Evolutionary conservation across 2,113 vertebrate species (phyloP), one percentile per base, ranked within the genome.

Genomic region (Eulemur macaco): DNA sequence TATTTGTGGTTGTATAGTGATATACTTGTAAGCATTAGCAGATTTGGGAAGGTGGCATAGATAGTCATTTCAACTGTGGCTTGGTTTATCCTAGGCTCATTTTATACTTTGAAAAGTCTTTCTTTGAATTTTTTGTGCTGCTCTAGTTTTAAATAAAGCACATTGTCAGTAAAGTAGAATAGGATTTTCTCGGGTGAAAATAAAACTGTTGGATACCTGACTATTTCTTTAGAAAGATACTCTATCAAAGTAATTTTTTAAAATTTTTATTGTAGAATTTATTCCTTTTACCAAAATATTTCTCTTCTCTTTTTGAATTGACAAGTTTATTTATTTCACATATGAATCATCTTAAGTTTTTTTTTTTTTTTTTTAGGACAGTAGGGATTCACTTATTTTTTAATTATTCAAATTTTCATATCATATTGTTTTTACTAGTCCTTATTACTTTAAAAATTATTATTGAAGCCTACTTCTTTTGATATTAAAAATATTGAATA

Each of bases 301-400:
- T 82, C 45, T 71, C 45, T 63, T 82, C 45, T 83, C 31, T 78
- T 77, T 83, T 64, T 87, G 42, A 86, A 92, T 64, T 58, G 27
- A 85, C n/a, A 90, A 85, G 39, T 37, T 94, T 96, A 54, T 90
- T 88, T 94, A 90, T 94, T 96, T 84, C 13, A 58, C 18, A 68
- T 45, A 27, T 17, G 42, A 76, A 69, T 52, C 21, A 42, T 81
- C 29, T 94, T 85, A 90, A 78, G 20, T 6, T 63, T 27, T 60
- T 60, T 74, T 74, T 39, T 39, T 39, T 39, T 37, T 39, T 37
- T 74, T 93, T 89, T 78, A 83, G 13, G 31, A 54, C 45, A 81
- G 0, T 10, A 45, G 27, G 56, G 34, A 74, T 69, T 93, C 31
- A 86, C 50, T 3, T 45, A 52, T 66, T 97, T 56, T 86, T 94